A percentile compares a stretch with the other conserved stretches of the same genome.
These are phyloP conservation scores for Lytechinus variegatus DNA, from an alignment of 35 echinoderm and acorn worm species.

Conservation along the genomic window DNA sequence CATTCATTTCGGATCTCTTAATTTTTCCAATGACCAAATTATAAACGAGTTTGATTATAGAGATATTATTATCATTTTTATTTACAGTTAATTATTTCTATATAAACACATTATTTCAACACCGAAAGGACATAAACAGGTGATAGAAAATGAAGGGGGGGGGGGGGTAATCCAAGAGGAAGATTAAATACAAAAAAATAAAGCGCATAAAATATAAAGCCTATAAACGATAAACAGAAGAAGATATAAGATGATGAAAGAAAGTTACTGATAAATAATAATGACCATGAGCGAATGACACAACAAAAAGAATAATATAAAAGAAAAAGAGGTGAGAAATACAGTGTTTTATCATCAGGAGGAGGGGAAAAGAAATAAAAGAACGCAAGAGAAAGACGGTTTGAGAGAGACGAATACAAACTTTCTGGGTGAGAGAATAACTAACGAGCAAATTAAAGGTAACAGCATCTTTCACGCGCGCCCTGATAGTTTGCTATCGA, in stretches of 20 bases:
- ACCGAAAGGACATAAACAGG: not conserved
- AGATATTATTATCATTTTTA: too few relatives aligned
- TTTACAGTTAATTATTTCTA: too few relatives aligned
- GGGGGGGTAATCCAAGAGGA: not conserved
- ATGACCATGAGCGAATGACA: not conserved
- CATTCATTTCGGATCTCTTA: too few relatives aligned
- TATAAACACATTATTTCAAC: too few relatives aligned
- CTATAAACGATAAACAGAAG: not conserved
- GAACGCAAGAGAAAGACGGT: not conserved
- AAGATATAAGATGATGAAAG: not conserved
- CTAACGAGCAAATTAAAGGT: conserved; percentile 52
- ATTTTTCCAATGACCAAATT: too few relatives aligned
- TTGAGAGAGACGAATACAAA: not conserved
- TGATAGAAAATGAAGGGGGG: too few relatives aligned
- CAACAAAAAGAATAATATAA: not conserved
- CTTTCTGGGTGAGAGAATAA: not conserved
- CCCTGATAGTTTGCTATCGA: conserved; percentile 35
- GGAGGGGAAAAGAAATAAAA: not conserved
- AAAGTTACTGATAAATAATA: not conserved
- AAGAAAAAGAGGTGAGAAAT: not conserved
- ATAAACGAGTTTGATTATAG: too few relatives aligned
- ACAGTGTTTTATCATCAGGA: not conserved
- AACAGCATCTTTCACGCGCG: conserved; percentile 56
- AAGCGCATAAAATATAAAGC: too few relatives aligned
- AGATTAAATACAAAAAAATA: too few relatives aligned